Base-by-base conservation (phyloP, 2,113 vertebrate species). In the Serilophus lunatus region DNA sequence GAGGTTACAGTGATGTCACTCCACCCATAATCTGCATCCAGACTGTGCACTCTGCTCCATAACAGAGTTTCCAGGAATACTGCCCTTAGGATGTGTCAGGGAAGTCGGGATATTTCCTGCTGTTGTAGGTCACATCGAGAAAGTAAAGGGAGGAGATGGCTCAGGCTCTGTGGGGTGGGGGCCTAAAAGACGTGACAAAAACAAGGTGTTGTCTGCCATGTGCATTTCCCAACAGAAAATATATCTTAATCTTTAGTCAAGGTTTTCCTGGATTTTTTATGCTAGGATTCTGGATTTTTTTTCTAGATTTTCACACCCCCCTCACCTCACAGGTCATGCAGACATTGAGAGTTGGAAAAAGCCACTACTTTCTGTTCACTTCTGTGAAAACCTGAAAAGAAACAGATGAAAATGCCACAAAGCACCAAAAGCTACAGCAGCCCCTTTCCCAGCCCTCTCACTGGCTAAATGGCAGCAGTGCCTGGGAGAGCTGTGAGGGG, bases 1-100 rank as follows among this genome's bases (percentile, higher is more conserved):
- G 0, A 82, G 38, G 35, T 4, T 6, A 8, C 0, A 0, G n/a
- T 17, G 60, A 45, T 0, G 0, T 42, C 42, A n/a, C 74, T 16
- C 40, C 10, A 18, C 14, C 5, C 26, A 13, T 35, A 45, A 19
- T 47, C 79, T 66, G 40, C n/a, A 19, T 29, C 76, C 72, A 3
- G 12, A 7, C 38, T 2, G 7, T 4, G 57, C 9, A 3, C 79
- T 54, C 35, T 22, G 70, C 33, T 10, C 3, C 1, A 0, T 18
- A 3, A 13, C 61, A 3, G 42, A 4, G 36, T 22, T 57, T 38
- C 80, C 7, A 1, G 80, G 83, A 94, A 29, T 1, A 7, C 6
- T 0, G 1, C 36, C 42, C 45, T 7, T 0, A 0, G 53, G 36
- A 7, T 26, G 23, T 0, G 0, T 7, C 83, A 23, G 54, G 54